These are phyloP conservation scores for Eurypyga helias DNA, from an alignment of 2,113 vertebrate genomes.

Conservation along the genomic window DNA sequence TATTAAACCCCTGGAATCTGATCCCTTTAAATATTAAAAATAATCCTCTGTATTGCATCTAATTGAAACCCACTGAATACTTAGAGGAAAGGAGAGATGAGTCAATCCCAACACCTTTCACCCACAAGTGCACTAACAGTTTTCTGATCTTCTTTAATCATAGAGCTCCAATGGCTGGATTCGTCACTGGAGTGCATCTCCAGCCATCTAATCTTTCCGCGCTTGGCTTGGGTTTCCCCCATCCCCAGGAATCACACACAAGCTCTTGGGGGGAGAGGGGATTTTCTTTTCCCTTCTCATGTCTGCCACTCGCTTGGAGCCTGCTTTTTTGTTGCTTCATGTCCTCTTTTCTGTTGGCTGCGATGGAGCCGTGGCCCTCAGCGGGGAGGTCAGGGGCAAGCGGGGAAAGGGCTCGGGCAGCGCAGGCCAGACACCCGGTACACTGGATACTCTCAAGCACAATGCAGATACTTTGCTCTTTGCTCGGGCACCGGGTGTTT, in stretches of 20 bases:
- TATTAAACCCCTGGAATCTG: constrained; percentile 1
- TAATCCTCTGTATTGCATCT: constrained; percentile 32
- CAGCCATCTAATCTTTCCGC: constrained; percentile 27
- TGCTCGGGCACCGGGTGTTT: background rate
- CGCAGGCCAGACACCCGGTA: background rate
- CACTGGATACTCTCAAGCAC: constrained; percentile 20
- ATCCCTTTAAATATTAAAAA: constrained; percentile 69
- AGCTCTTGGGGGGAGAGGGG: background rate
- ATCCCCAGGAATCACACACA: constrained; percentile 21
- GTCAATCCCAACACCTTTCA: constrained; percentile 61
- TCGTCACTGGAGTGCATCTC: constrained; percentile 17
- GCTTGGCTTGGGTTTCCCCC: background rate
- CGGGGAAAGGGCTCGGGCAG: background rate
- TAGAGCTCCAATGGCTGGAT: constrained; percentile 49
- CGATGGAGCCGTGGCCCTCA: background rate
- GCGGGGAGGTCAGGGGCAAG: background rate
- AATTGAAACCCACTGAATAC: constrained; percentile 40
- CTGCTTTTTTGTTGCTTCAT: background rate
- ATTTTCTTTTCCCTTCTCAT: background rate
- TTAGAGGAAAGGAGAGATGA: constrained; percentile 50
- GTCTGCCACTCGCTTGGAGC: background rate
- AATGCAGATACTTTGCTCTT: constrained; percentile 25
- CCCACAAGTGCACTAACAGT: constrained; percentile 17
- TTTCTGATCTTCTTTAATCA: constrained; percentile 59
- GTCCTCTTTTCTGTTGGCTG: background rate